These are phyloP conservation scores for Podarcis cretensis DNA, from an alignment of 2,113 vertebrate genomes.

Conservation along the genomic window DNA sequence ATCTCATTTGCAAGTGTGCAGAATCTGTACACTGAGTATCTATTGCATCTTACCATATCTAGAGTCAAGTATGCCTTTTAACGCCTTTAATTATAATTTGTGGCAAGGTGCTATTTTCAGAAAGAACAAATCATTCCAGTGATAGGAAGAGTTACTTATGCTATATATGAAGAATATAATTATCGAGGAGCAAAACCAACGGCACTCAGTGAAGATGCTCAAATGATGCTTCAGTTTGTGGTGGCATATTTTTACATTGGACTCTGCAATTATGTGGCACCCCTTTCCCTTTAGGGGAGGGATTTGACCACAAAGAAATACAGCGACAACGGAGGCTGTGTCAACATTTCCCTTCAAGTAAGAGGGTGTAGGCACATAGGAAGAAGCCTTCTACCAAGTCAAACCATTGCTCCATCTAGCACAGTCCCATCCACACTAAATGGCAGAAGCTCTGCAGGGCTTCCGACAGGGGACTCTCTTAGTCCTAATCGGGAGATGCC, in stretches of 20 bases:
- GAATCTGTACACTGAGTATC: constrained; percentile 31
- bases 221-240: background rate
- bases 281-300: background rate
- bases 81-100: constrained; percentile 7
- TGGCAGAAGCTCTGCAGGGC: too few species aligned
- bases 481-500: too few species aligned
- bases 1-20: background rate
- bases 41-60: background rate
- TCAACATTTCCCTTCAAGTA: background rate
- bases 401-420: too few species aligned
- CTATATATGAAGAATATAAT: constrained; percentile 4
- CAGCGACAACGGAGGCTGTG: background rate
- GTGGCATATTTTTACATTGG: background rate
- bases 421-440: too few species aligned
- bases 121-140: constrained; percentile 26
- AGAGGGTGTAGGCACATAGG: background rate
- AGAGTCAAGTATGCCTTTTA: constrained; percentile 41
- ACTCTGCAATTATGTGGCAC: constrained; percentile 9
- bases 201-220: background rate
- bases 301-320: background rate
- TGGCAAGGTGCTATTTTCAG: constrained; percentile 39
- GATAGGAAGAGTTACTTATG: constrained; percentile 8
- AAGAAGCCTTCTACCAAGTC: too few species aligned
- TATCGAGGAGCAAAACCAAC: background rate
- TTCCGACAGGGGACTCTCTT: too few species aligned